These are phyloP conservation scores for Steinernema feltiae DNA, from an alignment of 1,140 invertebrate species.

Conservation along the genomic window DNA sequence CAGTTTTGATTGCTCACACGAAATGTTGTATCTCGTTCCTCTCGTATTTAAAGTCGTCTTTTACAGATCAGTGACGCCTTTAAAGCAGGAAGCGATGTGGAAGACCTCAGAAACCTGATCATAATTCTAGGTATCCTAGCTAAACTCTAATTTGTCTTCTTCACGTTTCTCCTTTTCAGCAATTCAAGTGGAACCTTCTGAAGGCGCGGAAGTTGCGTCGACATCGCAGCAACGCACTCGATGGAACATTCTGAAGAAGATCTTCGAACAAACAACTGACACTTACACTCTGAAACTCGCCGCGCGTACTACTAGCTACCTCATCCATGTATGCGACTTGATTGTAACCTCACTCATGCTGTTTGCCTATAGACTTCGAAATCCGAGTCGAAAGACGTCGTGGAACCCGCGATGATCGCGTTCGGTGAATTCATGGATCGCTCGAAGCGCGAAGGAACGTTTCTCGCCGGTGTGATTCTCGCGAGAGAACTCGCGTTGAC, in stretches of 20 bases:
- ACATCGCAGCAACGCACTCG: too few species aligned
- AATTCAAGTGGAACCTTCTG: too few species aligned
- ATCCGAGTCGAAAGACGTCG: slow-evolving; percentile 16
- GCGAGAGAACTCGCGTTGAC: slow-evolving; percentile 85
- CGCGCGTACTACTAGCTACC: not conserved
- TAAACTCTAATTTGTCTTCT: too few species aligned
- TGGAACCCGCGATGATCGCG: slow-evolving; percentile 17
- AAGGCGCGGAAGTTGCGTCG: too few species aligned
- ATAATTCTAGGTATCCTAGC: too few species aligned
- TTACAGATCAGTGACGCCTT: too few species aligned
- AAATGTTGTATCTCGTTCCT: too few species aligned
- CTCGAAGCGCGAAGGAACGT: not conserved
- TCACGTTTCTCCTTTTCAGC: too few species aligned
- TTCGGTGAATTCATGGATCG: slow-evolving; percentile 18
- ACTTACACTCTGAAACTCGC: not conserved
- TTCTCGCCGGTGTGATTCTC: slow-evolving; percentile 68
- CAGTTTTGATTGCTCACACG: too few species aligned
- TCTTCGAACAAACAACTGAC: not conserved
- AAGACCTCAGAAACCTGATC: too few species aligned
- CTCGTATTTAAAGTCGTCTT: too few species aligned
- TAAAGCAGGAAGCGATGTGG: too few species aligned
- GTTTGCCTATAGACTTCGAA: slow-evolving; percentile 21
- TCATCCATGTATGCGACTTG: not conserved
- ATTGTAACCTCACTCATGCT: not conserved
- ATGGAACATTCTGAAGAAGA: not conserved